Conservation (phyloP, 1,140 invertebrate species). For the Radopholus similis region DNA sequence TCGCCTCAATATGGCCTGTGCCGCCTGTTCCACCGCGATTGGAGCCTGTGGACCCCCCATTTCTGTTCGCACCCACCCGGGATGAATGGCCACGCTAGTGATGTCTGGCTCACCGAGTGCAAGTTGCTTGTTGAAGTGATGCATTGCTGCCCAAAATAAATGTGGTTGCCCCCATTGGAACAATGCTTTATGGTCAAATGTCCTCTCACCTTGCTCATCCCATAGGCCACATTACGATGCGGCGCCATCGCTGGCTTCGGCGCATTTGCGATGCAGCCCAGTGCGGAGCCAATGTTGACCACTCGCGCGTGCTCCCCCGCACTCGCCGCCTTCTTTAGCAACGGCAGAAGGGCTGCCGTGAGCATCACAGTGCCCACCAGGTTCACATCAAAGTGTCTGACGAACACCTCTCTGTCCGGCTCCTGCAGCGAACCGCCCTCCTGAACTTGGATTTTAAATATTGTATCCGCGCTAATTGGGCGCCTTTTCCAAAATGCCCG, state of each 20-base stretch:
- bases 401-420: slow-evolving; percentile 16
- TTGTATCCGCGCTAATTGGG: neutral
- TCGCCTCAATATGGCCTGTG: neutral
- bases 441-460: neutral
- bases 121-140: slow-evolving; percentile 21
- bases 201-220: slow-evolving; percentile 24
- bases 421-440: slow-evolving; percentile 17
- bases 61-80: slow-evolving; percentile 21
- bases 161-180: neutral
- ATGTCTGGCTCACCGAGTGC: slow-evolving; percentile 8
- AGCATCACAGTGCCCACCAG: slow-evolving; percentile 10
- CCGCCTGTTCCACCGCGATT: neutral
- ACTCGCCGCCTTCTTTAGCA: slow-evolving; percentile 23
- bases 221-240: slow-evolving; percentile 15
- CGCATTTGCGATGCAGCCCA: slow-evolving; percentile 13
- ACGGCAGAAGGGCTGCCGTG: slow-evolving; percentile 25
- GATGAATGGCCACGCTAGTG: slow-evolving; percentile 7
- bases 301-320: slow-evolving; percentile 6
- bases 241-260: neutral
- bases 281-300: slow-evolving; percentile 25
- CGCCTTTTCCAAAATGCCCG: slow-evolving; percentile 26
- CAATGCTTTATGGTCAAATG: neutral
- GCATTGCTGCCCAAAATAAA: slow-evolving; percentile 9
- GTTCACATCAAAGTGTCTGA: slow-evolving; percentile 32
- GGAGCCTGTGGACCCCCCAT: slow-evolving; percentile 10